Conservation (phyloP, 2,797 vertebrate species). For the Muraenolepis orangiensis region DNA sequence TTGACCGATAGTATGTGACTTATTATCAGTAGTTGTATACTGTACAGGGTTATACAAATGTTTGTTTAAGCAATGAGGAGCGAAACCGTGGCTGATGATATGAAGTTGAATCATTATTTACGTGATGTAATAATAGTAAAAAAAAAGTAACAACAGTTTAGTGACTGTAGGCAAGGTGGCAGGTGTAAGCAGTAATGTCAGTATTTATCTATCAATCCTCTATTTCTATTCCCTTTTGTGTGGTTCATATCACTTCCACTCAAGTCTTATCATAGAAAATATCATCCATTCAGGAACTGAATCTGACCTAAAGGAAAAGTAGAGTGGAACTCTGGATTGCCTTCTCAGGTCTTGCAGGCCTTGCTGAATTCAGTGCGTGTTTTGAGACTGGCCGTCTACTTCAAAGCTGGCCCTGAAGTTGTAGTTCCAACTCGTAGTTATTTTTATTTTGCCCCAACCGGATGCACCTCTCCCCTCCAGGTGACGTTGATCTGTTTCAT, state of each 20-base stretch:
- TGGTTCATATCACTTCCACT: not conserved
- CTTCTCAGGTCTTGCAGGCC: not conserved
- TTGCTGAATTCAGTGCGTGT: not conserved
- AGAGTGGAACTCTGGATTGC: not conserved
- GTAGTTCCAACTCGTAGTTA: not conserved
- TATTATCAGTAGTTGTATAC: too few relatives aligned
- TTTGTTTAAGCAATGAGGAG: not conserved
- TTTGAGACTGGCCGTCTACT: not conserved
- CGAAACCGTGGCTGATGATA: not conserved
- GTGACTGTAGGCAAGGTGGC: too few relatives aligned
- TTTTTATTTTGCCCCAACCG: not conserved
- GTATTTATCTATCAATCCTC: not conserved
- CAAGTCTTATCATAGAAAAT: not conserved
- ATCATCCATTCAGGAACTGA: too few relatives aligned
- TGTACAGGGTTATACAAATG: not conserved
- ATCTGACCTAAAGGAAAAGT: not conserved
- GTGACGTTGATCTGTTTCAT: not conserved
- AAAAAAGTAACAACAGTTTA: not conserved
- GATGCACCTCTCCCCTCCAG: not conserved
- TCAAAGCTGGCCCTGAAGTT: not conserved
- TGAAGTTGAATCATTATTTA: not conserved
- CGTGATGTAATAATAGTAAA: too few relatives aligned
- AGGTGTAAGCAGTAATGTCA: too few relatives aligned
- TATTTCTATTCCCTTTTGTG: not conserved
- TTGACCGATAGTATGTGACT: too few relatives aligned